Base-by-base conservation (phyloP, 2,888 invertebrate species). In the Hirtodrosophila trivittata region DNA sequence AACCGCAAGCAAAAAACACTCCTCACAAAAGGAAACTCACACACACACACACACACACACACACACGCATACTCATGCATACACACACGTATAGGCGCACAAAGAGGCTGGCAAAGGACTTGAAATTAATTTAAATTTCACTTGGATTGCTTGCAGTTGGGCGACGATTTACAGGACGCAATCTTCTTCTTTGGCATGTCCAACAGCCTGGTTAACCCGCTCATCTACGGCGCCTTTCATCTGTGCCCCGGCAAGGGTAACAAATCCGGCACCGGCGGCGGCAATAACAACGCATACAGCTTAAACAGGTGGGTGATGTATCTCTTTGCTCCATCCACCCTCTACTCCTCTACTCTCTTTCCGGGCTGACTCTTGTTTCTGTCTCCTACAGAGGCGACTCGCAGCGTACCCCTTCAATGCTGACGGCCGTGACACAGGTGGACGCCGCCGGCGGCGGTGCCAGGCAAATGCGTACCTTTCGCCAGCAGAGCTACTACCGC, bases 141-240 rank as follows among this genome's bases (percentile, higher is more conserved):
- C 45, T 21, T 47, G 55, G 26, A 25, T 66, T 41, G 33, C 64
- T 92, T 91, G 33, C 92, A 95, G 95, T 91, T 93, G 86, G 94
- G 94, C 65, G 94, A 94, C 73, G 94, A 94, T 68, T 91, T 95
- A 4, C 92, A 94, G 52, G 93, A 93, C 3, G 94, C 93, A 32
- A 95, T 96, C 69, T 96, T 96, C 91, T 95, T 95, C 91, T 96
- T 96, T 83, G 96, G 96, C 3, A 95, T 96, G 94, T 95, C 95
- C 50, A 96, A 96, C 91, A 95, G 96, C 89, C 92, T 96, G 84
- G 94, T 96, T 73, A 97, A 97, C 90, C 96, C 96, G 0, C 92
- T 96, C 46, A 96, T 97, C 77, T 96, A 97, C 81, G 96, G 96
- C 26, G 96, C 96, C n/a, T 97, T 97, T 90, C 96, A 96, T 89